Conservation (phyloP, 2,888 invertebrate species). For the Patella ulyssiponensis region DNA sequence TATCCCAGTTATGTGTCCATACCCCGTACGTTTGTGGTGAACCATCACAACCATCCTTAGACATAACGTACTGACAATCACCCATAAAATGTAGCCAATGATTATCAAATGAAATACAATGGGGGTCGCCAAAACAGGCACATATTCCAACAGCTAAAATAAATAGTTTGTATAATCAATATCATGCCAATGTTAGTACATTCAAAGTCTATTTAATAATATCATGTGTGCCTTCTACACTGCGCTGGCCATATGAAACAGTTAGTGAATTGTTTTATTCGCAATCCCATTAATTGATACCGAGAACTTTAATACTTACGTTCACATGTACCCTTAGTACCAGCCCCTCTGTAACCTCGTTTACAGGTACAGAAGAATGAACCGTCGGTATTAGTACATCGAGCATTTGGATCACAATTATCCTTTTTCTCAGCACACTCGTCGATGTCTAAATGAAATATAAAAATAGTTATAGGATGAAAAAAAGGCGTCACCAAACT, state of each 20-base stretch:
- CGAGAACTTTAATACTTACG: conserved; percentile 27
- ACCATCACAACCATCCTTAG: conserved; percentile 53
- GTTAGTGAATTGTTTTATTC: no score
- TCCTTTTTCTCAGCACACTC: conserved; percentile 28
- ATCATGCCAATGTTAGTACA: neutral
- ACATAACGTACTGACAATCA: conserved; percentile 59
- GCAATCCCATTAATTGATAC: no score
- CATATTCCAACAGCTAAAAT: conserved; percentile 57
- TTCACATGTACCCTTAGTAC: conserved; percentile 42
- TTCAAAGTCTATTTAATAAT: neutral
- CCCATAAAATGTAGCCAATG: conserved; percentile 60
- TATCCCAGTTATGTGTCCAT: conserved; percentile 42
- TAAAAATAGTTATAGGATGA: neutral
- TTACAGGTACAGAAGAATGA: conserved; percentile 91
- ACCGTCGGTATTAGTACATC: conserved; percentile 91
- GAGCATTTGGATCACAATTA: conserved; percentile 80
- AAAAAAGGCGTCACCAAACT: no score
- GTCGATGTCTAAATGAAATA: conserved; percentile 26
- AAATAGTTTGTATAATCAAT: neutral
- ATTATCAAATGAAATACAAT: conserved; percentile 60
- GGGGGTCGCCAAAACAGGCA: conserved; percentile 67
- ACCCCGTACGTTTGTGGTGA: conserved; percentile 47
- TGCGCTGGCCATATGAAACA: no score
- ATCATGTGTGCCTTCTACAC: no score
- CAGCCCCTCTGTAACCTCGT: conserved; percentile 54